Evolutionary conservation across 2,888 invertebrate genomes (phyloP).

Genomic region (Caenorhabditis zanzibari): DNA sequence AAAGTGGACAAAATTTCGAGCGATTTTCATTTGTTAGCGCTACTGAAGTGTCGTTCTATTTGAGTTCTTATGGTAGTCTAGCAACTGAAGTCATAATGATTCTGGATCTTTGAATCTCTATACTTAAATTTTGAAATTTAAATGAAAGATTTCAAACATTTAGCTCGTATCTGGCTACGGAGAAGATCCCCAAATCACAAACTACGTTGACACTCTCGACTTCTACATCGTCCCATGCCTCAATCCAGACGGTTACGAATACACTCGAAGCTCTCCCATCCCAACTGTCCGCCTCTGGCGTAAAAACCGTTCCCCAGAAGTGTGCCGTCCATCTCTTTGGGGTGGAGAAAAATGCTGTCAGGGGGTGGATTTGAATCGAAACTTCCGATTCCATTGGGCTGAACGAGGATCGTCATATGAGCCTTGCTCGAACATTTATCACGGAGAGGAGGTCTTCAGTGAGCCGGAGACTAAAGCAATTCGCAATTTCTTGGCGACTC

Average conservation of each 20-base stretch:
- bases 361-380: conserved; percentile 83
- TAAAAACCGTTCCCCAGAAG: conserved; percentile 82
- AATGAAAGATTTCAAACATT: too few relatives aligned
- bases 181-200: conserved; percentile 76
- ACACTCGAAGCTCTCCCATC: conserved; percentile 77
- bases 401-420: conserved; percentile 82
- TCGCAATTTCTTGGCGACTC: conserved; percentile 76
- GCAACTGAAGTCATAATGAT: too few relatives aligned
- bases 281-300: conserved; percentile 83
- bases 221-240: conserved; percentile 81
- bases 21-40: too few relatives aligned
- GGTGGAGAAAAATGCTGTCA: conserved; percentile 82
- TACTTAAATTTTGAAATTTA: too few relatives aligned
- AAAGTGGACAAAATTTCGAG: too few relatives aligned
- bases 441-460: conserved; percentile 81
- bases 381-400: conserved; percentile 83
- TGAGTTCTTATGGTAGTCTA: too few relatives aligned
- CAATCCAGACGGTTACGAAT: conserved; percentile 83
- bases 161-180: conserved; percentile 81
- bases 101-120: too few relatives aligned
- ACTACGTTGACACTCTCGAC: conserved; percentile 79
- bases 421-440: conserved; percentile 83
- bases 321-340: conserved; percentile 77
- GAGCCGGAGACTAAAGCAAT: conserved; percentile 83
- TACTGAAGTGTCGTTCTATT: too few relatives aligned